Evolutionary conservation across 1,140 invertebrate genomes (phyloP), one percentile per base, ranked within the genome.

Genomic region (Paralvinella palmiformis): DNA sequence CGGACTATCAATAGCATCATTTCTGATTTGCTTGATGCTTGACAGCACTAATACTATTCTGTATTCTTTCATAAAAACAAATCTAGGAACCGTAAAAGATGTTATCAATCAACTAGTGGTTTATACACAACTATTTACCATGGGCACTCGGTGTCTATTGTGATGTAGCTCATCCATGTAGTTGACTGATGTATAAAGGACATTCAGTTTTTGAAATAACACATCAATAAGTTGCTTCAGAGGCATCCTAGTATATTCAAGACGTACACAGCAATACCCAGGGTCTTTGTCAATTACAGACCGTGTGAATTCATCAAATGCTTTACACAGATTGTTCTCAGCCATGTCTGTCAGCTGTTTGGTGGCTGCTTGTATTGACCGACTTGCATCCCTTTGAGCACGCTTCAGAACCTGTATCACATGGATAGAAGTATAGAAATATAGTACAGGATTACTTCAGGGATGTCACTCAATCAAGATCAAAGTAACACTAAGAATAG

Each of bases 341-440:
- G 32, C 44, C n/a, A 13, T 41, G 10, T 45, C 41, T 13, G 20
- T 35, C 7, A 60, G 36, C 13, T 29, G 35, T 4, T 17, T 27
- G 1, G 32, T 7, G 6, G 37, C 27, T 32, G 58, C 13, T 20
- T 37, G 33, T 37, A 37, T 58, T 66, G 59, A 20, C 67, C 61
- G 13, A 62, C 68, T 32, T 33, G 67, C 68, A 66, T 79, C 75
- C 59, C 74, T 67, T 58, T 75, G 72, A 1, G 77, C 73, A 62
- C 74, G 75, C 62, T 79, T 79, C 55, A 76, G 57, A 10, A 76
- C 71, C 76, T 78, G 33, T 17, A 2, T 15, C n/a, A n/a, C n/a
- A n/a, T n/a, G n/a, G n/a, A n/a, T n/a, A n/a, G n/a, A n/a, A n/a
- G n/a, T n/a, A n/a, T n/a, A n/a, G n/a, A n/a, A n/a, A n/a, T n/a